phyloP scores from a whole-genome alignment of 1,140 invertebrate species.

The Trypoxylus dichotomus region DNA sequence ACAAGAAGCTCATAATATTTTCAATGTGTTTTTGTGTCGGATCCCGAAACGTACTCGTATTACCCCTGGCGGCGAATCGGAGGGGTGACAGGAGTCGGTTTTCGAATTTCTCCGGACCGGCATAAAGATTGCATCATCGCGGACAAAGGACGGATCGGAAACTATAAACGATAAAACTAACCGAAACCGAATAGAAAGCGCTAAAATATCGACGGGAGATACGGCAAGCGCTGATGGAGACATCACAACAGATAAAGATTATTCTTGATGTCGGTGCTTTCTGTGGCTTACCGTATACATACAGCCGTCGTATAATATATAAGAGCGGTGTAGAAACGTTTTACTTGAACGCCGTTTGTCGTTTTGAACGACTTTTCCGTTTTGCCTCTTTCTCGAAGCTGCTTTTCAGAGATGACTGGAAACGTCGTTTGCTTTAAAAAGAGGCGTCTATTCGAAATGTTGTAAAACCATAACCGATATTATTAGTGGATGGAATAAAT shows the following conservation, averaged over 20 bases:
- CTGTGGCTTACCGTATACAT: neutral
- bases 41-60: neutral
- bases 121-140: conserved; percentile 22
- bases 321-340: neutral
- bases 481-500: neutral
- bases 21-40: neutral
- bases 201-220: conserved; percentile 35
- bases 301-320: neutral
- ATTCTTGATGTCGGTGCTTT: conserved; percentile 28
- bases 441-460: neutral
- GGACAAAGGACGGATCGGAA: conserved; percentile 42
- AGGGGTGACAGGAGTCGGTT: neutral
- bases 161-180: conserved; percentile 46
- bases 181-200: conserved; percentile 40
- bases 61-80: neutral
- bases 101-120: neutral
- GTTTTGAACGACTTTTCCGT: conserved; percentile 8
- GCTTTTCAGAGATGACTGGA: neutral
- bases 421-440: neutral
- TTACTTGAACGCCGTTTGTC: neutral
- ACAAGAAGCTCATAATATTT: conserved; percentile 18
- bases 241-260: conserved; percentile 44
- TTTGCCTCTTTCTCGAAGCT: neutral
- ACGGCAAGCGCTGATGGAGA: conserved; percentile 32
- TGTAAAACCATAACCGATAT: neutral